These are phyloP conservation scores for Pentalonia nigronervosa DNA, from an alignment of 1,140 invertebrate species.

Conservation along the genomic window DNA sequence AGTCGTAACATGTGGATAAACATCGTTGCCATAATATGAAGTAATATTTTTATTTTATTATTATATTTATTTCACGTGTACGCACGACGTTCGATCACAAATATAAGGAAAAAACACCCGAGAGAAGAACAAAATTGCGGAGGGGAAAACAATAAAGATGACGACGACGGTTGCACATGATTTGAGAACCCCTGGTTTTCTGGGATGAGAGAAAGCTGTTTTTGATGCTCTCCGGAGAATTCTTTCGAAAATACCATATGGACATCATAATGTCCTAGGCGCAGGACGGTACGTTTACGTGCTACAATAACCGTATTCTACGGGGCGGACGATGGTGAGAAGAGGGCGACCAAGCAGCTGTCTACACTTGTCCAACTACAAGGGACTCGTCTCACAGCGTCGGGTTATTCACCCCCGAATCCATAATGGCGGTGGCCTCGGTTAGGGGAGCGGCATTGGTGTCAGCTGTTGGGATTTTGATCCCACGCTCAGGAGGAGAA, in stretches of 20 bases:
- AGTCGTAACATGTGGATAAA: slow-evolving; percentile 41
- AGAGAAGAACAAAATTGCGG: background rate
- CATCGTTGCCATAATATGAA: background rate
- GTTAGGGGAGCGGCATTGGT: slow-evolving; percentile 18
- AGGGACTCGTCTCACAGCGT: slow-evolving; percentile 12
- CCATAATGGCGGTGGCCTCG: slow-evolving; percentile 35
- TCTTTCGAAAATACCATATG: background rate
- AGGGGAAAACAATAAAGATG: background rate
- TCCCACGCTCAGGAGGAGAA: slow-evolving; percentile 12
- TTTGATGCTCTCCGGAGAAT: background rate
- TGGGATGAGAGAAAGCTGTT: background rate
- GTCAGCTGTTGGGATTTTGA: slow-evolving; percentile 51
- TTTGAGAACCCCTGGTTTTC: slow-evolving; percentile 1
- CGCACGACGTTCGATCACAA: background rate
- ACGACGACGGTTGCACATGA: too few species aligned
- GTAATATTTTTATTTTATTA: background rate
- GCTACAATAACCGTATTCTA: background rate
- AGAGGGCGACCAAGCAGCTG: slow-evolving; percentile 38
- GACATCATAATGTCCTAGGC: background rate
- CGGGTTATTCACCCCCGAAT: slow-evolving; percentile 56
- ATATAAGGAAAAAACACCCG: background rate
- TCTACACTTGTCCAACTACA: slow-evolving; percentile 52
- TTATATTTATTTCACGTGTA: background rate
- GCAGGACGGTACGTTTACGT: background rate
- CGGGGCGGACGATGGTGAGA: background rate